Percentiles rank a stretch among this genome's conserved stretches.
Conservation (phyloP, 2,797 vertebrate species). For the Rhinatrema bivittatum region DNA sequence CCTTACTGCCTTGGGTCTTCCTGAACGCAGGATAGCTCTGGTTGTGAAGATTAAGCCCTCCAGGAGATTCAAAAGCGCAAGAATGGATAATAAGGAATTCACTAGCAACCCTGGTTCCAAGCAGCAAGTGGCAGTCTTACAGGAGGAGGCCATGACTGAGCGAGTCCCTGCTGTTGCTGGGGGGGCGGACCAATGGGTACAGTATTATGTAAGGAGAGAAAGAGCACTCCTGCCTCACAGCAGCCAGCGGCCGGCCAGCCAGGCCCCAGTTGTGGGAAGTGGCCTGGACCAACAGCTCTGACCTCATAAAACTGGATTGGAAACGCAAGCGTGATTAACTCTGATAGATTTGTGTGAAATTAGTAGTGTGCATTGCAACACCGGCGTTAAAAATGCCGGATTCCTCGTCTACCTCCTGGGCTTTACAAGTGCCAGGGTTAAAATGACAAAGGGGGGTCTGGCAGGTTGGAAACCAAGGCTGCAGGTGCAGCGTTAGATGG, state of each 20-base stretch:
- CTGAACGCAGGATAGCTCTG: background rate
- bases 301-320: conserved; percentile 40
- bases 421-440: conserved; percentile 6
- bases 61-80: no score
- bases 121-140: accelerated
- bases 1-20: background rate
- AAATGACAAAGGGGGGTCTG: conserved; percentile 16
- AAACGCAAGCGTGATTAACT: conserved; percentile 45
- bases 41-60: no score
- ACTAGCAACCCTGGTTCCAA: no score
- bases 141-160: accelerated
- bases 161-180: background rate
- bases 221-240: background rate
- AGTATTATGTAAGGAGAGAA: background rate
- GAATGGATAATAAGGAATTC: no score
- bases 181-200: background rate
- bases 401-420: no score
- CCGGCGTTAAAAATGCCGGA: conserved; percentile 34
- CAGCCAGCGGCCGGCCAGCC: background rate
- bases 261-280: background rate
- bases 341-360: conserved; percentile 35
- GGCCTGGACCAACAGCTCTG: conserved; percentile 16
- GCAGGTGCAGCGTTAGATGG: background rate
- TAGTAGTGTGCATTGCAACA: conserved; percentile 33
- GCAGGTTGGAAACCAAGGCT: background rate